phyloP scores from a whole-genome alignment of 2,113 vertebrate species.

The Chunga burmeisteri region DNA sequence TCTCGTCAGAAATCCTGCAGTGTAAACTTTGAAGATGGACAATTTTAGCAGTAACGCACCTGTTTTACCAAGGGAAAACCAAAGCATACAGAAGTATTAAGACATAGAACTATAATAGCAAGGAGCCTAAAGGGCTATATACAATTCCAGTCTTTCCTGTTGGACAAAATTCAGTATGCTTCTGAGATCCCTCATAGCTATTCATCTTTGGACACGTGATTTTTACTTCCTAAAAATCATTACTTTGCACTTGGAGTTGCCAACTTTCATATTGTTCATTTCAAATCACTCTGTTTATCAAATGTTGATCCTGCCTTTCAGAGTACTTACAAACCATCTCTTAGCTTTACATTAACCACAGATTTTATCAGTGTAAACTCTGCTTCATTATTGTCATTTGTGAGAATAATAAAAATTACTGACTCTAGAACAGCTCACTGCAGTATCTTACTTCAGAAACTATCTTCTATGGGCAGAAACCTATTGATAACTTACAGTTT shows the following conservation, averaged over 20 bases:
- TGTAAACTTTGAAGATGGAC: neutral
- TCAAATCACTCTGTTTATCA: neutral
- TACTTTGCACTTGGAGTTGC: neutral
- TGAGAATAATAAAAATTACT: neutral
- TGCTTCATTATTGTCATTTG: neutral
- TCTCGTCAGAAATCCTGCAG: neutral
- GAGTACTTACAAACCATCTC: neutral
- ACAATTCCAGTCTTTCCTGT: neutral
- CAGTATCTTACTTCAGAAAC: neutral
- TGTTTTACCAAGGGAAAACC: neutral
- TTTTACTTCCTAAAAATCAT: neutral
- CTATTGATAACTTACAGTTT: neutral
- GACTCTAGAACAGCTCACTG: neutral
- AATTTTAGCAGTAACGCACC: neutral
- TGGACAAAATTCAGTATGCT: neutral
- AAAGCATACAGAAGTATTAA: neutral
- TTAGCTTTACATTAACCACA: neutral
- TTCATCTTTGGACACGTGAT: accelerated
- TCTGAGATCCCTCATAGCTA: neutral
- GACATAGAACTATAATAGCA: accelerated
- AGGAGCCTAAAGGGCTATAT: neutral
- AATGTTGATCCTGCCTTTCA: neutral
- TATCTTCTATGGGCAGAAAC: neutral
- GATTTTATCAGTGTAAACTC: neutral
- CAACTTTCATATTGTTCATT: neutral